These are phyloP conservation scores for Lagopus leucura DNA, from an alignment of 2,113 vertebrate species.

Conservation along the genomic window DNA sequence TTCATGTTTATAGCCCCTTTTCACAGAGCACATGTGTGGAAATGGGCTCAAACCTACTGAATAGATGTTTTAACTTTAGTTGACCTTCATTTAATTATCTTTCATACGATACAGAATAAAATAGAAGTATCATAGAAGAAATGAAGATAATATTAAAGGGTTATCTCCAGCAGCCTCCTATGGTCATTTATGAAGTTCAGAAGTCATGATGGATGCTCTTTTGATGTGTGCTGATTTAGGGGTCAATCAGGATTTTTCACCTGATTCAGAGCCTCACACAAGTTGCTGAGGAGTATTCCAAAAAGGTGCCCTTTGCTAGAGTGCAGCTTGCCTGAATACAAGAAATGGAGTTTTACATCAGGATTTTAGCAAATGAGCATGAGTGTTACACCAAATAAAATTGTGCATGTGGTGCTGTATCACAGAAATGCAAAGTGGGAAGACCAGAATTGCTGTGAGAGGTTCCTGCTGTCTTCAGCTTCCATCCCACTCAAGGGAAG, in stretches of 20 bases:
- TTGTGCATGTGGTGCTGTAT: background rate
- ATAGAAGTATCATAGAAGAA: background rate
- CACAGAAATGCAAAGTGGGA: background rate
- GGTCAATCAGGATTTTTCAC: background rate
- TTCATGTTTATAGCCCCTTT: background rate
- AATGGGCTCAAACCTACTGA: background rate
- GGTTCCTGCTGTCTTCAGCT: background rate
- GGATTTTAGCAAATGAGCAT: background rate
- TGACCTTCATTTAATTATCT: background rate
- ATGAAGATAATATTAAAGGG: background rate
- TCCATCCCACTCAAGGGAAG: background rate
- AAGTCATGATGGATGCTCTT: background rate
- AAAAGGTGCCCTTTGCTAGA: background rate
- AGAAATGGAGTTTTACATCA: background rate
- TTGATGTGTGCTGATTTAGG: background rate
- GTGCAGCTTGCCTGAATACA: background rate
- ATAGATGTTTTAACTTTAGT: background rate
- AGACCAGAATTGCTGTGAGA: background rate
- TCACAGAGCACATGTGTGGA: background rate
- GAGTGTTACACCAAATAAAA: background rate
- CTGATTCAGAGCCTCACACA: background rate
- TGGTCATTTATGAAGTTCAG: background rate
- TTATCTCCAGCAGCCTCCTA: background rate
- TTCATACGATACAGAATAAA: background rate
- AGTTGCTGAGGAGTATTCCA: background rate